These are phyloP conservation scores for Bombus sibiricus DNA, from an alignment of 1,140 invertebrate genomes.

Conservation along the genomic window DNA sequence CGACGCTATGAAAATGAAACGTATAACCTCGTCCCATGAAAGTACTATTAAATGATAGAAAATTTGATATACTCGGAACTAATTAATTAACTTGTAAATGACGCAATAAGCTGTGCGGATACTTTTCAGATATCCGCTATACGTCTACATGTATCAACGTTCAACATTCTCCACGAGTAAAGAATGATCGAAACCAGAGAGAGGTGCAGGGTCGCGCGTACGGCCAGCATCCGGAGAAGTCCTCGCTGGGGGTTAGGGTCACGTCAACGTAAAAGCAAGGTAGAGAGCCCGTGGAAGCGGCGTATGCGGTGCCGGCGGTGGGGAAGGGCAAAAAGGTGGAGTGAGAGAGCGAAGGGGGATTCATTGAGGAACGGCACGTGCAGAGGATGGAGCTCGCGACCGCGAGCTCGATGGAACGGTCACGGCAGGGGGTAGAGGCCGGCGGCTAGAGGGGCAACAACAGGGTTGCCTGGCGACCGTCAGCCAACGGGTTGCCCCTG, in stretches of 20 bases:
- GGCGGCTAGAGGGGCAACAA: conserved; percentile 40
- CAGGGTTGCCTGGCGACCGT: conserved; percentile 74
- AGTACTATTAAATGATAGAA: too few relatives aligned
- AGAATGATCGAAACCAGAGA: neutral
- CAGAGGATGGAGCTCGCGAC: conserved; percentile 53
- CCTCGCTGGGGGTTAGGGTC: conserved; percentile 66
- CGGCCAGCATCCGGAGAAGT: conserved; percentile 57
- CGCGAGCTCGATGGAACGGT: conserved; percentile 38
- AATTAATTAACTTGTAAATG: too few relatives aligned
- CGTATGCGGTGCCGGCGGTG: neutral
- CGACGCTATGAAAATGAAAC: too few relatives aligned
- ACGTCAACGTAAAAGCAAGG: conserved; percentile 60
- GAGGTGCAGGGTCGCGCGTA: conserved; percentile 12
- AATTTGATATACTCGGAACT: too few relatives aligned
- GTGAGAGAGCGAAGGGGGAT: conserved; percentile 34
- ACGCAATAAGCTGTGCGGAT: too few relatives aligned
- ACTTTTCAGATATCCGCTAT: too few relatives aligned
- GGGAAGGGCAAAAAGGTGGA: conserved; percentile 13
- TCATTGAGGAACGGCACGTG: conserved; percentile 76
- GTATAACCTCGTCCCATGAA: too few relatives aligned
- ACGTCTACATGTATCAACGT: too few relatives aligned
- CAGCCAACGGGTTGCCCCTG: conserved; percentile 72
- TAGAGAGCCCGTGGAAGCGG: conserved; percentile 19
- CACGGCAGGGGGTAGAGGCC: conserved; percentile 49
- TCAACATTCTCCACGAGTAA: neutral